A percentile compares a stretch with the other conserved stretches of the same genome.
phyloP scores from a whole-genome alignment of 1,140 invertebrate species.

The Grapholita molesta region DNA sequence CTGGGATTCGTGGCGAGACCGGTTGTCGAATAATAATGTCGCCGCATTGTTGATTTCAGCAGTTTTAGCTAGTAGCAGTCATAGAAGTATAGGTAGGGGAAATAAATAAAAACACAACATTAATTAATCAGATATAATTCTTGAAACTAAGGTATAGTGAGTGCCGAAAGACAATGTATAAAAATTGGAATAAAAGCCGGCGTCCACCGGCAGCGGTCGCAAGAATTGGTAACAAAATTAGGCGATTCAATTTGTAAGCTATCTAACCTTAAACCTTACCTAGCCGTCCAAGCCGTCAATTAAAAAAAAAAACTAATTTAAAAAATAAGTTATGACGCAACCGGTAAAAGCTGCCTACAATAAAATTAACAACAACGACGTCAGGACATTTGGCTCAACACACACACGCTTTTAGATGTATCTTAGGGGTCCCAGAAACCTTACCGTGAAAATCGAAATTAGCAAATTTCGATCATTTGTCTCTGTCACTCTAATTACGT shows the following conservation, averaged over 20 bases:
- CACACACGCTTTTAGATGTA: constrained; percentile 20
- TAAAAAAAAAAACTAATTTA: constrained; percentile 26
- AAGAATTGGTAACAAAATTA: constrained; percentile 41
- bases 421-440: background rate
- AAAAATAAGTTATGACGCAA: constrained; percentile 38
- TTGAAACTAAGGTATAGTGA: background rate
- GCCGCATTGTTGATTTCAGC: too few species aligned
- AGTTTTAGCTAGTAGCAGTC: background rate
- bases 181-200: constrained; percentile 17
- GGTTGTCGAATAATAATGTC: too few species aligned
- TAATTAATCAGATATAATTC: background rate
- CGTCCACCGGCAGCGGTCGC: constrained; percentile 5
- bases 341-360: constrained; percentile 55
- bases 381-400: constrained; percentile 23
- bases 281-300: constrained; percentile 28
- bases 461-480: too few species aligned
- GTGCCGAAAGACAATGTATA: constrained; percentile 1
- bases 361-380: constrained; percentile 69
- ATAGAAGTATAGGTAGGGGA: background rate
- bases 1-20: too few species aligned
- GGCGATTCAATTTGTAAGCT: constrained; percentile 37
- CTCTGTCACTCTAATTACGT: too few species aligned
- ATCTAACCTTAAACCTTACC: constrained; percentile 29
- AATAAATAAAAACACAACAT: background rate
- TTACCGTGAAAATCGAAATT: background rate